Base-by-base conservation (phyloP, 2,797 vertebrate genomes). In the Anas flavirostris region DNA sequence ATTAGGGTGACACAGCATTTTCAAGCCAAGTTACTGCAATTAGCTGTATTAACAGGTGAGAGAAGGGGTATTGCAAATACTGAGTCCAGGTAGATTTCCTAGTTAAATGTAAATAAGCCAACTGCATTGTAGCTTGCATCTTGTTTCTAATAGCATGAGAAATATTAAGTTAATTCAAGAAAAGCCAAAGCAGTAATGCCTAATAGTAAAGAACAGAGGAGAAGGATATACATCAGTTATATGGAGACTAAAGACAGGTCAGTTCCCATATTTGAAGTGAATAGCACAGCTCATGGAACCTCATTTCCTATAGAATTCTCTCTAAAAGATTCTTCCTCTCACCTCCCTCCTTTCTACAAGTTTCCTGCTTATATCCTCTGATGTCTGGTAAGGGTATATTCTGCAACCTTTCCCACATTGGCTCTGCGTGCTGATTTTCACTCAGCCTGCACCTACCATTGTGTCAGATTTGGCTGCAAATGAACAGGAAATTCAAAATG, bases 101-200 rank as follows among this genome's bases (percentile, higher is more conserved):
- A 44, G 8, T 41, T 76, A 66, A 67, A 15, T 8, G 3, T 31
- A 73, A 31, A 9, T 35, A 69, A 73, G 7, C 8, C 31, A 41
- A 66, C 14, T 37, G n/a, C 6, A 7, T 4, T 52, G 37, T 66
- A 22, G 17, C 16, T 74, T 41, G 33, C 69, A 28, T 35, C 13
- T 83, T 4, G 0, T 12, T 31, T 91, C 59, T 58, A 67, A 37
- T 19, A 29, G 3, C 16, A 31, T 0, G 0, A 37, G 23, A 87
- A 89, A 76, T 58, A 50, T 0, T 60, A 44, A 66, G 44, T 73
- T 76, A 88, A 73, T 43, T 23, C 21, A 55, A 60, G 28, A 73
- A 64, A 86, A 73, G 55, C 29, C 10, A 37, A 67, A 78, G 28
- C 1, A 1, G 10, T 48, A 52, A 55, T 83, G 25, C 28, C 48